Base-by-base conservation (phyloP, 2,113 vertebrate genomes). In the Tinamus guttatus region DNA sequence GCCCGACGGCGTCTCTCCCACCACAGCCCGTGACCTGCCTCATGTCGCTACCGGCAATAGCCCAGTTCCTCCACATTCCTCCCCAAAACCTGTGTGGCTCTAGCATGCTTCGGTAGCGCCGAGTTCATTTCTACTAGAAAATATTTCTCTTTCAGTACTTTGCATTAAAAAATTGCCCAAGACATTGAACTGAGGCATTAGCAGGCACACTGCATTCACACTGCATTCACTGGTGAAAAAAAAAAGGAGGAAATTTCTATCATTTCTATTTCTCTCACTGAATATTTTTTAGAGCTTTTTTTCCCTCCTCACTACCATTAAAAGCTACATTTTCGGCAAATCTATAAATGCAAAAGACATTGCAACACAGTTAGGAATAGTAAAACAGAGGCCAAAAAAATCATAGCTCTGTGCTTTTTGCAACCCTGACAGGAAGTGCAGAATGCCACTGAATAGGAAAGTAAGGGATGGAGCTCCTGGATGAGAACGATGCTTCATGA, bases 401-500 rank as follows among this genome's bases (percentile, higher is more conserved):
- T 10, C 28, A 60, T 2, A 32, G 52, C 60, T 71, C 40, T 27
- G 19, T 16, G 16, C 58, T 81, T 70, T 60, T 41, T 56, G 36
- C 70, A 59, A 40, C 75, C 67, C 59, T 45, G 62, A 77, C 67
- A 89, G 60, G 63, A 95, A 70, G 0, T 0, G 75, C 54, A 73
- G 82, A 94, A 59, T 30, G 30, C 17, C 24, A 63, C 25, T 1
- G 17, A 88, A 45, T 15, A 34, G 58, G 68, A 85, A 90, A 79
- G 54, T 43, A 86, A 94, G 84, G 27, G 32, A 90, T 62, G 47
- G 67, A 85, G 75, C 65, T 45, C 63, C 82, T 49, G 43, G 89
- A 73, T 4, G 69, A 79, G 80, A 79, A 54, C 5, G 24, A 78
- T 86, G 81, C 87, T 83, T 84, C 80, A 20, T n/a, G 65, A 86